Evolutionary conservation across 1,140 invertebrate genomes (phyloP).

Genomic region (Drosophila sechellia): DNA sequence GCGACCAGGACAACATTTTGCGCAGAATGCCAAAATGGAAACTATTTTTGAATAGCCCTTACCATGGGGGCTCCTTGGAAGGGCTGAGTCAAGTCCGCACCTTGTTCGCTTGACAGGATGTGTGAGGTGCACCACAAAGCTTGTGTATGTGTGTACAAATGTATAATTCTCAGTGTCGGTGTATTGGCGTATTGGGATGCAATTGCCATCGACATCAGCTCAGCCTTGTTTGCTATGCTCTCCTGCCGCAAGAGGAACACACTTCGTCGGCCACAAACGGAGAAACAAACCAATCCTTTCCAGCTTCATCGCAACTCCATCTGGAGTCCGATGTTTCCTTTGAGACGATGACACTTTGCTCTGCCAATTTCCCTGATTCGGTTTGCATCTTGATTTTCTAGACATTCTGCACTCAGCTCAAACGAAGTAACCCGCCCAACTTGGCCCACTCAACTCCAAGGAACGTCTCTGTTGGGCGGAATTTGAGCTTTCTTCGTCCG

Average conservation of each 20-base stretch:
- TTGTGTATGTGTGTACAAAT: not conserved
- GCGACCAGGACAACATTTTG: not conserved
- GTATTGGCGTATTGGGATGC: not conserved
- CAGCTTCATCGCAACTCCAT: not conserved
- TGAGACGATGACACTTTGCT: not conserved
- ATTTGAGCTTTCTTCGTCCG: too few relatives aligned
- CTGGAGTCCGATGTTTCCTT: not conserved
- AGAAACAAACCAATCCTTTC: not conserved
- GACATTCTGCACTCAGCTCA: not conserved
- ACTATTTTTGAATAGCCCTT: not conserved
- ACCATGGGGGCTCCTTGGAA: too few relatives aligned
- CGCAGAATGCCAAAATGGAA: not conserved
- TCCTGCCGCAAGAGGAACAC: not conserved
- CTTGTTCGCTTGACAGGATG: not conserved
- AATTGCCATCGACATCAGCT: not conserved
- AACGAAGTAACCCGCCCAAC: too few relatives aligned
- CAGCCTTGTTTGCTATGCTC: not conserved
- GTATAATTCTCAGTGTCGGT: not conserved
- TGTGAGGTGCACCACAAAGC: not conserved
- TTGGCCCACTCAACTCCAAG: too few relatives aligned
- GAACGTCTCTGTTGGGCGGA: too few relatives aligned
- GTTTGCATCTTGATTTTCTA: constrained; percentile 1
- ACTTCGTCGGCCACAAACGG: not conserved
- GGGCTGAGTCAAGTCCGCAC: too few relatives aligned
- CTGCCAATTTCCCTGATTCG: not conserved